Evolutionary conservation across 2,113 vertebrate genomes (phyloP).

Genomic region (Isichthys henryi): DNA sequence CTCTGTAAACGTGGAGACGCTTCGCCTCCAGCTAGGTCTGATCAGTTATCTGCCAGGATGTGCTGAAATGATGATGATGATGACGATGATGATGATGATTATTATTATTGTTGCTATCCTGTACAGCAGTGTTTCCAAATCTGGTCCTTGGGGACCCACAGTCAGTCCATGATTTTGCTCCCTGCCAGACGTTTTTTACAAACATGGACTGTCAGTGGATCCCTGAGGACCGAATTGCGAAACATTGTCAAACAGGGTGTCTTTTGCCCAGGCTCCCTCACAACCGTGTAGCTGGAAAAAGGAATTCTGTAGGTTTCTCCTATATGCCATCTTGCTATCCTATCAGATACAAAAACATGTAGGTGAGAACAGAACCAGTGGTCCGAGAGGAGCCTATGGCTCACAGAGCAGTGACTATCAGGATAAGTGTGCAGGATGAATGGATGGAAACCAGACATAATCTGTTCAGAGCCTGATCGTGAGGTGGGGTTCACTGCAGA

Average conservation of each 20-base stretch:
- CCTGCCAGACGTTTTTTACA: background rate
- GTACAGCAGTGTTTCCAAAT: background rate
- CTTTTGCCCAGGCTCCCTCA: background rate
- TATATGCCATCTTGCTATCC: background rate
- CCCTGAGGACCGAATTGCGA: background rate
- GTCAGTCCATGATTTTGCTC: background rate
- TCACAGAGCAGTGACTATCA: background rate
- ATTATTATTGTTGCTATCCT: background rate
- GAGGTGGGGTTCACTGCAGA: too few species aligned
- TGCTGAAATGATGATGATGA: background rate
- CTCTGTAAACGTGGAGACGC: constrained; percentile 36
- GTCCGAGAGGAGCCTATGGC: background rate
- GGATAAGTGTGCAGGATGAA: background rate
- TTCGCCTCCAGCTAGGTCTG: constrained; percentile 38
- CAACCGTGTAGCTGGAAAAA: background rate
- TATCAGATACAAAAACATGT: background rate
- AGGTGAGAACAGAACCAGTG: background rate
- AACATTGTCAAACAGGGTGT: background rate
- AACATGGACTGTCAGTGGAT: too few species aligned
- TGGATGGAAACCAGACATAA: background rate
- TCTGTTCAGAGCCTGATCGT: too few species aligned
- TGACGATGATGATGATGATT: background rate
- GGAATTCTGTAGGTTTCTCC: background rate
- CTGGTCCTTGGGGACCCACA: background rate
- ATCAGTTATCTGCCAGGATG: constrained; percentile 44